These are phyloP conservation scores for Ruditapes philippinarum DNA, from an alignment of 1,140 invertebrate species.

Conservation along the genomic window DNA sequence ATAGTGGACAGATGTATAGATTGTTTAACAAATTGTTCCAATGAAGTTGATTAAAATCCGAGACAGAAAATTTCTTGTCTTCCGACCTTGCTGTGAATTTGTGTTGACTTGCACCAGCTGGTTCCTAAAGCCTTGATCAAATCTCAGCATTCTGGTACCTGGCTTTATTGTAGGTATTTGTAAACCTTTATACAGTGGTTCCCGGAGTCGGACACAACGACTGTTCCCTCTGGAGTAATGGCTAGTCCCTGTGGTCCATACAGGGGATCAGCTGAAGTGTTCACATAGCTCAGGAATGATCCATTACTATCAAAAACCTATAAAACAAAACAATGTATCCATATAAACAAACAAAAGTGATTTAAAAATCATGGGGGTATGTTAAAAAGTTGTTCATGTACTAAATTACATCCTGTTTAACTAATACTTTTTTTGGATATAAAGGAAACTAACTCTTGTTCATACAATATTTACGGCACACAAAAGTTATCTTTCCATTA, in stretches of 20 bases:
- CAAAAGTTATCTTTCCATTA: too few species aligned
- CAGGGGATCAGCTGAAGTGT: slow-evolving; percentile 88
- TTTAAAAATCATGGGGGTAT: too few species aligned
- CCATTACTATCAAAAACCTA: slow-evolving; percentile 89
- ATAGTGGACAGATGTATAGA: too few species aligned
- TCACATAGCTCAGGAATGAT: slow-evolving; percentile 88
- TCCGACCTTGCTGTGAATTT: background rate
- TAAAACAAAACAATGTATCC: slow-evolving; percentile 55
- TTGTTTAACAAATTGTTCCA: too few species aligned
- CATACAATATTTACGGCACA: too few species aligned
- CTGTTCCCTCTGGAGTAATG: slow-evolving; percentile 87
- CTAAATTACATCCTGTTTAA: too few species aligned
- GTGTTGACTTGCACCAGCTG: background rate
- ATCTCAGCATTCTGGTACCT: background rate
- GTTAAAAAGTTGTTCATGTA: too few species aligned
- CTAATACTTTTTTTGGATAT: too few species aligned
- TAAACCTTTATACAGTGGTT: slow-evolving; percentile 90
- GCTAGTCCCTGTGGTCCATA: slow-evolving; percentile 89
- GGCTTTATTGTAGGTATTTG: slow-evolving; percentile 87
- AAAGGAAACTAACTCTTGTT: too few species aligned
- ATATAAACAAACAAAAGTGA: too few species aligned
- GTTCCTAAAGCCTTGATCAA: background rate
- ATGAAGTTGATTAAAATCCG: background rate
- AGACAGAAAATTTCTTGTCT: background rate
- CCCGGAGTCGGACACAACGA: slow-evolving; percentile 89